phyloP scores from a whole-genome alignment of 2,888 invertebrate species.

The Ormyrus nitidulus region DNA sequence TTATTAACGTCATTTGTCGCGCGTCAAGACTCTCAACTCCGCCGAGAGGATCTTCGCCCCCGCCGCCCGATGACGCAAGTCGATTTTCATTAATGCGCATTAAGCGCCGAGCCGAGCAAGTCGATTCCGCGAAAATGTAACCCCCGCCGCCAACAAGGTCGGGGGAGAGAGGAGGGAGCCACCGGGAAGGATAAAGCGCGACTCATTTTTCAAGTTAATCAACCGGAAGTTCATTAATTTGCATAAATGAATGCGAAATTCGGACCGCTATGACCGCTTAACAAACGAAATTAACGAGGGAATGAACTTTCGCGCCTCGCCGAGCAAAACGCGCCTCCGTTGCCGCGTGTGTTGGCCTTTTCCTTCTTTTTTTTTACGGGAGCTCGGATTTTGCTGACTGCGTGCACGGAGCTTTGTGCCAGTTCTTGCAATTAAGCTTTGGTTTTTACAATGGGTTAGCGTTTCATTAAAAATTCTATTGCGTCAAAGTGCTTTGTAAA shows the following conservation, averaged over 20 bases:
- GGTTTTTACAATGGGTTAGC: too few species aligned
- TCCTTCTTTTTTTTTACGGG: too few species aligned
- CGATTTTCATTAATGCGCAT: constrained; percentile 24
- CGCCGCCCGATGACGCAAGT: constrained; percentile 7
- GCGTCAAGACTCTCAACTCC: too few species aligned
- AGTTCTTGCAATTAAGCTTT: background rate
- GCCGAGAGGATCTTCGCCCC: too few species aligned
- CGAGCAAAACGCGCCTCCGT: too few species aligned
- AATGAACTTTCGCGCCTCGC: too few species aligned
- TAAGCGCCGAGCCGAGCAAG: background rate
- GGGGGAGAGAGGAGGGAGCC: background rate
- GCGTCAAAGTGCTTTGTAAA: background rate
- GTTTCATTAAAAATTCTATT: too few species aligned
- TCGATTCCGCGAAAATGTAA: background rate
- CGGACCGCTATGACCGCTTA: background rate
- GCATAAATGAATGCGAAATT: constrained; percentile 45
- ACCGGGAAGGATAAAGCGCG: background rate
- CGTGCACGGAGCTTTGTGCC: too few species aligned
- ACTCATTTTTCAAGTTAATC: constrained; percentile 29
- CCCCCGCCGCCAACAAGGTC: background rate
- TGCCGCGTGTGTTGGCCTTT: too few species aligned
- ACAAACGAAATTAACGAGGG: too few species aligned
- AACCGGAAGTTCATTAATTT: constrained; percentile 45
- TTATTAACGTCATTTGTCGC: too few species aligned
- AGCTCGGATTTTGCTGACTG: too few species aligned